phyloP scores from a whole-genome alignment of 2,888 invertebrate genomes.

The Cerastis rubricosa region DNA sequence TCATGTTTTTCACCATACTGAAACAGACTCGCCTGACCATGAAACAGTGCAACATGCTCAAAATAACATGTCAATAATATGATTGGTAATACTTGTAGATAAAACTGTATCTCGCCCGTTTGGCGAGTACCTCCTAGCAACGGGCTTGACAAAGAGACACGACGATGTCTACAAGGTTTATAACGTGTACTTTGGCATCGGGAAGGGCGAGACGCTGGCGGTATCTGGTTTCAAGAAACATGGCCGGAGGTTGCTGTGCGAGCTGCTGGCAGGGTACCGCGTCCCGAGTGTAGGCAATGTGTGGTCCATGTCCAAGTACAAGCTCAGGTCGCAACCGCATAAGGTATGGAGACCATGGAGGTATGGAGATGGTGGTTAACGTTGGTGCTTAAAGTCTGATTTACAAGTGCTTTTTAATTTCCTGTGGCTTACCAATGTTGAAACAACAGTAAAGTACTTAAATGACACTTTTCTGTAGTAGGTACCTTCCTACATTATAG shows the following conservation, averaged over 20 bases:
- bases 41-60: background rate
- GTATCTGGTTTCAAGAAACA: slow-evolving; percentile 79
- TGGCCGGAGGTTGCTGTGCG: slow-evolving; percentile 76
- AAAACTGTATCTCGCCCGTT: slow-evolving; percentile 72
- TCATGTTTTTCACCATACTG: background rate
- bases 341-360: slow-evolving; percentile 69
- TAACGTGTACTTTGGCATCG: slow-evolving; percentile 78
- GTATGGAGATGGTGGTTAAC: too few species aligned
- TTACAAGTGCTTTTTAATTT: background rate
- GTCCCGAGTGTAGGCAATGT: slow-evolving; percentile 74
- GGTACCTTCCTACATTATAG: too few species aligned
- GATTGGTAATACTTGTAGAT: slow-evolving; percentile 57
- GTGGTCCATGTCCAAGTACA: slow-evolving; percentile 79
- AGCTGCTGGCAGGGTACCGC: slow-evolving; percentile 78
- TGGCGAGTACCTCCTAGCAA: slow-evolving; percentile 79
- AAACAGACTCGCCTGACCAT: background rate
- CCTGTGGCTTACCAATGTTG: background rate
- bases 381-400: background rate
- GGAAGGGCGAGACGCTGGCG: slow-evolving; percentile 80
- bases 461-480: too few species aligned
- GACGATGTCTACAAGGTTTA: slow-evolving; percentile 68
- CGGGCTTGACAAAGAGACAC: slow-evolving; percentile 69
- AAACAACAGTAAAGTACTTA: background rate
- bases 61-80: background rate
- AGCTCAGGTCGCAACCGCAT: slow-evolving; percentile 71